Conservation (phyloP, 2,113 vertebrate genomes). For the Amblyopsis rosae region DNA sequence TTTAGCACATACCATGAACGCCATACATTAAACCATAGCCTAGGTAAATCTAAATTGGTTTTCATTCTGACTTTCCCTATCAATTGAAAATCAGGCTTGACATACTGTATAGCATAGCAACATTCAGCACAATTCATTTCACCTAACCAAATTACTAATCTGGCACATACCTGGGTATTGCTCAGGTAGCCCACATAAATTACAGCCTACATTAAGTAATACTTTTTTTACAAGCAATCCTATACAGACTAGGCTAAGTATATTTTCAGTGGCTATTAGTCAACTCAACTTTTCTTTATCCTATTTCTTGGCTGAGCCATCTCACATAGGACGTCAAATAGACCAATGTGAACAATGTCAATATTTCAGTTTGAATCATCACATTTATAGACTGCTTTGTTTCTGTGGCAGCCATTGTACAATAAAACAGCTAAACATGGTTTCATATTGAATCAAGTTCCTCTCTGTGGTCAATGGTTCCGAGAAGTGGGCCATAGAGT, state of each 20-base stretch:
- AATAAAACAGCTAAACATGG: conserved; percentile 57
- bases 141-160: conserved; percentile 21
- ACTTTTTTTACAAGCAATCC: no score
- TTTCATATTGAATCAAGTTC: conserved; percentile 83
- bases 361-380: conserved; percentile 56
- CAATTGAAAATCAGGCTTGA: background rate
- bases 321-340: conserved; percentile 5
- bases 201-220: no score
- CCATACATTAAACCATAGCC: background rate
- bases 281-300: no score
- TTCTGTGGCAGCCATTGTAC: conserved; percentile 42
- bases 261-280: no score
- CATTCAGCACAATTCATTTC: background rate
- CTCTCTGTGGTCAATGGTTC: conserved; percentile 76
- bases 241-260: no score
- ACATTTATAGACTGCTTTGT: conserved; percentile 29
- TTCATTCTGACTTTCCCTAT: background rate
- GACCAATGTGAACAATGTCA: conserved; percentile 23
- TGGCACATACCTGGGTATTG: background rate
- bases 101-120: background rate
- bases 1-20: background rate
- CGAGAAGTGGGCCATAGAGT: conserved; percentile 73
- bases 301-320: conserved; percentile 17
- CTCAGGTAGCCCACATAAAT: no score
- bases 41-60: background rate